Conservation (phyloP, 2,113 vertebrate genomes). For the Neodontobutis hainanensis region DNA sequence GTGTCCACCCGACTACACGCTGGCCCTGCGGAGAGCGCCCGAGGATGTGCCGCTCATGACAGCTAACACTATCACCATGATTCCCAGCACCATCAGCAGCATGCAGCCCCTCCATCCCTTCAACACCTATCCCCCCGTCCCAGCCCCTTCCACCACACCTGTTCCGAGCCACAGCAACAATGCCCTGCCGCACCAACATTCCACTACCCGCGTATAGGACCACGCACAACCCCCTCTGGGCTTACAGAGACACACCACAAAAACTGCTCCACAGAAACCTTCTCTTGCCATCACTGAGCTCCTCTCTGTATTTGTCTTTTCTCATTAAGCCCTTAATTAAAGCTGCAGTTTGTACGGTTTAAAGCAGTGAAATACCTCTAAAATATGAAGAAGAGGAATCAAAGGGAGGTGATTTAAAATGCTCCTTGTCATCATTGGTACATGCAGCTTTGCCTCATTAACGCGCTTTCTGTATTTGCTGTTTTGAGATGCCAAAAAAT, state of each 20-base stretch:
- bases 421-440: constrained; percentile 40
- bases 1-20: constrained; percentile 97
- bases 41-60: constrained; percentile 98
- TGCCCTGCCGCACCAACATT: constrained; percentile 92
- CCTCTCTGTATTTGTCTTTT: constrained; percentile 49
- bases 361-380: constrained; percentile 66
- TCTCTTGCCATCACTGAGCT: constrained; percentile 33
- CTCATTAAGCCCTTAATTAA: constrained; percentile 69
- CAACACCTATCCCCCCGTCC: constrained; percentile 93
- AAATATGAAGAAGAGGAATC: constrained; percentile 48
- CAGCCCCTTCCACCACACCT: constrained; percentile 90
- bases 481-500: constrained; percentile 40
- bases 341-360: constrained; percentile 77
- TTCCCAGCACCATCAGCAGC: constrained; percentile 97
- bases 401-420: constrained; percentile 42
- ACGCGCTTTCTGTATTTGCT: constrained; percentile 33
- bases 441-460: constrained; percentile 38
- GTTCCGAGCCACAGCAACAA: constrained; percentile 95
- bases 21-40: constrained; percentile 95
- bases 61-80: constrained; percentile 97
- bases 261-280: constrained; percentile 62
- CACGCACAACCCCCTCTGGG: constrained; percentile 65
- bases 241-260: constrained; percentile 59
- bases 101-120: constrained; percentile 97
- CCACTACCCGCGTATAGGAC: constrained; percentile 84